Conservation (phyloP, 2,113 vertebrate genomes). For the Tupaia chinensis region DNA sequence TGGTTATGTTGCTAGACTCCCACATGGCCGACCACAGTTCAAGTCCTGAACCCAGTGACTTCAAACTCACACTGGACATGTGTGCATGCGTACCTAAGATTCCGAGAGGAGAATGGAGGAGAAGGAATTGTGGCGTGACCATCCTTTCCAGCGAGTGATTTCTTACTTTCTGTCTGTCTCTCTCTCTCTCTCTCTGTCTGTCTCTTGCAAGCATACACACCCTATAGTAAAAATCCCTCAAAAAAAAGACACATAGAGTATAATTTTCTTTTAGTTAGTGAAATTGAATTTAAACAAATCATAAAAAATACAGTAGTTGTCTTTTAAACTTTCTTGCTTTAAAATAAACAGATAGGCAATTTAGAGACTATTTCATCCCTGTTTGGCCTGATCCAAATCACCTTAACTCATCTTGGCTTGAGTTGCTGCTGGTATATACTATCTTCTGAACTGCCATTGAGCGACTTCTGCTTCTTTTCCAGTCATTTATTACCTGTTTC, state of each 20-base stretch:
- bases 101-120: too few species aligned
- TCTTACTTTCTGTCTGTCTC: too few species aligned
- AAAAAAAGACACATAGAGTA: neutral
- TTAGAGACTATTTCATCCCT: neutral
- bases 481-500: neutral
- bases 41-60: too few species aligned
- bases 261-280: neutral
- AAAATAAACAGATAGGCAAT: neutral
- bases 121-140: too few species aligned
- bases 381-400: neutral
- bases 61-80: too few species aligned
- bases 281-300: neutral
- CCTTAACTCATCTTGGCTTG: neutral
- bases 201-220: too few species aligned
- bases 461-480: neutral
- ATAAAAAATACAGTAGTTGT: neutral
- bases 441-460: neutral
- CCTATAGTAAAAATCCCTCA: too few species aligned
- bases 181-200: too few species aligned
- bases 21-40: too few species aligned
- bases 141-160: too few species aligned
- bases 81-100: too few species aligned
- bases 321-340: conserved; percentile 23
- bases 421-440: neutral
- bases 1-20: too few species aligned